phyloP scores from a whole-genome alignment of 2,113 vertebrate genomes.

The Thamnophis sirtalis region DNA sequence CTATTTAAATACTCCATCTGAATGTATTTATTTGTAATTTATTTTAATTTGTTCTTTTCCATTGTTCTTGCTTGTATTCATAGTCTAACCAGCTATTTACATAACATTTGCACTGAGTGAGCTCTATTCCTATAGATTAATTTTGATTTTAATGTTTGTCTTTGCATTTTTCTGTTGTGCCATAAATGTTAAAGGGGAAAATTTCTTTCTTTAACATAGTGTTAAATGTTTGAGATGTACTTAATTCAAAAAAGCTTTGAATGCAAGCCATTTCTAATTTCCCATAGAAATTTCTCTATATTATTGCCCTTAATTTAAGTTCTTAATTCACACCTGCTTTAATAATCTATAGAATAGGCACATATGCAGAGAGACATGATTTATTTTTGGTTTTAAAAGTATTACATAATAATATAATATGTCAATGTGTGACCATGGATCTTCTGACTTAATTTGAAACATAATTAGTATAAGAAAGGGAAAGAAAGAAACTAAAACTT shows the following conservation, averaged over 20 bases:
- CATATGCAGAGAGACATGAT: no score
- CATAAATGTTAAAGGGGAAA: not conserved
- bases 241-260: not conserved
- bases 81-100: not conserved
- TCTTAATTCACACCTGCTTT: not conserved
- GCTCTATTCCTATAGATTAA: not conserved
- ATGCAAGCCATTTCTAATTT: not conserved
- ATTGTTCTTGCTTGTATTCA: not conserved
- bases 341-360: no score
- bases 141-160: not conserved
- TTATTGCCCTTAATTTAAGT: not conserved
- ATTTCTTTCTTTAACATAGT: not conserved
- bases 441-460: not conserved
- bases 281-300: not conserved
- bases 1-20: not conserved
- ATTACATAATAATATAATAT: not conserved
- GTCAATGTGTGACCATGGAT: not conserved
- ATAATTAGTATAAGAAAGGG: not conserved
- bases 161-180: not conserved
- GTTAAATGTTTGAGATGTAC: not conserved
- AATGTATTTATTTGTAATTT: not conserved
- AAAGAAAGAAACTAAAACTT: not conserved
- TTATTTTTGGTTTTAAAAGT: not conserved
- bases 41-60: not conserved
- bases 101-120: not conserved